phyloP scores from a whole-genome alignment of 2,113 vertebrate species.

The Rhinolophus sinicus region DNA sequence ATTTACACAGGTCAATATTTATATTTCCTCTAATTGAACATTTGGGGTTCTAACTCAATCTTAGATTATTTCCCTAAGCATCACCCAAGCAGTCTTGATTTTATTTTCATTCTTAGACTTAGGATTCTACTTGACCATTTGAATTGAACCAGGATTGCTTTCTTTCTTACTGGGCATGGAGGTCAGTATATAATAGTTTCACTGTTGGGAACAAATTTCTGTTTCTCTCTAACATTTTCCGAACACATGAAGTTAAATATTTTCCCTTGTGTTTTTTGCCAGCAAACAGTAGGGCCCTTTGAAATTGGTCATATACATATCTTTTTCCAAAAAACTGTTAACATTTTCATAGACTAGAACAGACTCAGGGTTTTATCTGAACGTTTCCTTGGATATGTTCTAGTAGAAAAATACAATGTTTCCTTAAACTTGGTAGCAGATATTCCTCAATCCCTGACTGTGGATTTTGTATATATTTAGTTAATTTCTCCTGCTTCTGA shows the following conservation, averaged over 20 bases:
- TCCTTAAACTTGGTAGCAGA: slow-evolving; percentile 32
- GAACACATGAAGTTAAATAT: slow-evolving; percentile 39
- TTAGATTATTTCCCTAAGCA: slow-evolving; percentile 14
- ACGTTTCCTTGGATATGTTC: not conserved
- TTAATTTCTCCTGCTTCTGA: no score
- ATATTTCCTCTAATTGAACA: not conserved
- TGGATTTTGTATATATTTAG: no score
- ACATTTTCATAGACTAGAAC: slow-evolving; percentile 4
- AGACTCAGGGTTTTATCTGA: not conserved
- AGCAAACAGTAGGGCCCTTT: slow-evolving; percentile 43
- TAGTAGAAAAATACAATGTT: not conserved
- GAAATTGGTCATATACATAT: not conserved
- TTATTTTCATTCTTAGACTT: slow-evolving; percentile 51
- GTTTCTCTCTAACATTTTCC: slow-evolving; percentile 24
- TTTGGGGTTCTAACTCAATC: not conserved
- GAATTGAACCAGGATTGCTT: not conserved
- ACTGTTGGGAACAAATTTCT: slow-evolving; percentile 54
- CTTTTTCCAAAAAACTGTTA: not conserved
- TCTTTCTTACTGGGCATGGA: slow-evolving; percentile 11
- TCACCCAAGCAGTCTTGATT: not conserved
- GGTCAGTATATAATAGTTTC: not conserved
- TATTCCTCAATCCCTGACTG: not conserved
- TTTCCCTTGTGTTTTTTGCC: not conserved
- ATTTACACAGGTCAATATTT: slow-evolving; percentile 6
- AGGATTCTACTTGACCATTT: not conserved